Evolutionary conservation across 2,797 vertebrate genomes (phyloP).

Genomic region (Phataginus tricuspis): DNA sequence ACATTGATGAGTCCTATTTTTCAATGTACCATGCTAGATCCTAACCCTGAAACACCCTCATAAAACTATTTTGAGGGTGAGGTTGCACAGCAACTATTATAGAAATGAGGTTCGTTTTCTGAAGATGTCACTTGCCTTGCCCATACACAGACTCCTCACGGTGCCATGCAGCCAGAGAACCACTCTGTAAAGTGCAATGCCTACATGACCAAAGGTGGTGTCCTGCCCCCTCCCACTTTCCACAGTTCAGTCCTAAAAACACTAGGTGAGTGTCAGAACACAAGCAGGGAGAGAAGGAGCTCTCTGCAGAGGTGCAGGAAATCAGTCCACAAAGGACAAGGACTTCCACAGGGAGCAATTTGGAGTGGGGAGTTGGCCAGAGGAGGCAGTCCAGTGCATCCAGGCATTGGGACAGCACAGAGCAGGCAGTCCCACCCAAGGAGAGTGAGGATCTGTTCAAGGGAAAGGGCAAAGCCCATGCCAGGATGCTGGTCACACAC

Average conservation of each 20-base stretch:
- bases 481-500: neutral
- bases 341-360: neutral
- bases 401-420: neutral
- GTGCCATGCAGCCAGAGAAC: too few relatives aligned
- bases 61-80: neutral
- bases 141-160: neutral
- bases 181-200: neutral
- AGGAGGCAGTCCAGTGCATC: too few relatives aligned
- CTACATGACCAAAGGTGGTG: accelerated
- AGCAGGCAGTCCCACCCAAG: neutral
- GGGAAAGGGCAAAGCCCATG: neutral
- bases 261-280: neutral
- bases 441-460: too few relatives aligned
- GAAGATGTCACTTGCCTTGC: neutral
- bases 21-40: neutral
- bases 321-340: neutral
- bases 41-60: neutral
- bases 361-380: neutral
- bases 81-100: neutral
- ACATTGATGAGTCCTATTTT: neutral
- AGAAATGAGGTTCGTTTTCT: neutral
- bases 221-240: neutral
- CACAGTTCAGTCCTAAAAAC: neutral
- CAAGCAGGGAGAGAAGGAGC: accelerated
- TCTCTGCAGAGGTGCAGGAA: neutral